phyloP scores from a whole-genome alignment of 2,797 vertebrate genomes.

The Sylvilagus floridanus region DNA sequence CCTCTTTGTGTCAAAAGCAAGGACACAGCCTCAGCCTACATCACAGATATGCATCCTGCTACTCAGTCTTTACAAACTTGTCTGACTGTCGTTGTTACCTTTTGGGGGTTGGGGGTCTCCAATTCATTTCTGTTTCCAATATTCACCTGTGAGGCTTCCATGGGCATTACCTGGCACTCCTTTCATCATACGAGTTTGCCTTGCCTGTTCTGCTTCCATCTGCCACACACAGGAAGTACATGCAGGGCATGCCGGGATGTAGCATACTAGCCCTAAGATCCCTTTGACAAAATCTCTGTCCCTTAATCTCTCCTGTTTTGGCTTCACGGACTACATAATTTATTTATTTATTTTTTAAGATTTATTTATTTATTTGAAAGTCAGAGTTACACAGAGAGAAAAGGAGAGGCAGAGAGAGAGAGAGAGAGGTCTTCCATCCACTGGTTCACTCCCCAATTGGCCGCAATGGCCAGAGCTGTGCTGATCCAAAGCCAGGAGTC shows the following conservation, averaged over 20 bases:
- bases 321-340: neutral
- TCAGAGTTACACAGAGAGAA: no score
- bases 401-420: no score
- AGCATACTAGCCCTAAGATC: conserved; percentile 43
- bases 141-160: conserved; percentile 7
- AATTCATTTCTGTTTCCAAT: conserved; percentile 73
- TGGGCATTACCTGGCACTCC: neutral
- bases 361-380: no score
- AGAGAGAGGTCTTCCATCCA: no score
- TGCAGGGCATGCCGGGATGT: neutral
- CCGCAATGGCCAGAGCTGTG: no score
- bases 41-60: conserved; percentile 56
- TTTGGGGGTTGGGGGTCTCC: conserved; percentile 50
- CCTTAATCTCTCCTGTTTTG: conserved; percentile 64
- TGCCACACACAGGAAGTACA: conserved; percentile 28
- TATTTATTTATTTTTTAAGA: no score
- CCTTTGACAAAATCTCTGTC: conserved; percentile 51
- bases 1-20: conserved; percentile 53
- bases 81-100: conserved; percentile 59
- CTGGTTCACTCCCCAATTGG: no score
- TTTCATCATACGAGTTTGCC: conserved; percentile 55
- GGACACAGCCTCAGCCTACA: conserved; percentile 39
- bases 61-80: conserved; percentile 47
- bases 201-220: conserved; percentile 52
- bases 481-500: no score